These are phyloP conservation scores for Urechis unicinctus DNA, from an alignment of 2,888 invertebrate genomes.

Conservation along the genomic window DNA sequence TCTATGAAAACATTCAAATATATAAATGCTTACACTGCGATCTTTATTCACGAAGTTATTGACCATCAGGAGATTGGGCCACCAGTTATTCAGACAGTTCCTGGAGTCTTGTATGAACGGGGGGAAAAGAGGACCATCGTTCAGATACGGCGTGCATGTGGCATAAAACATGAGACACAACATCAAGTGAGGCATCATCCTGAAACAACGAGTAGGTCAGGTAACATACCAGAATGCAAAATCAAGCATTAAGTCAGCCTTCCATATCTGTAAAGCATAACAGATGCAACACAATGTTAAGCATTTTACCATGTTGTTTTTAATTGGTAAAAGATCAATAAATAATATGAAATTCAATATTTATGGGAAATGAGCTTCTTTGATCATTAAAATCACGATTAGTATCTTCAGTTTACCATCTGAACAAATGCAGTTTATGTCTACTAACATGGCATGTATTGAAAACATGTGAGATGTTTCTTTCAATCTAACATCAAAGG, in stretches of 20 bases:
- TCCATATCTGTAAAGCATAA: too few species aligned
- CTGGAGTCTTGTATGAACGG: constrained; percentile 25
- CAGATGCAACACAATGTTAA: too few species aligned
- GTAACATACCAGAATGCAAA: background rate
- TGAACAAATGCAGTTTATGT: too few species aligned
- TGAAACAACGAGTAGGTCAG: constrained; percentile 20
- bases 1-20: background rate
- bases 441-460: too few species aligned
- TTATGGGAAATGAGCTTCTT: too few species aligned
- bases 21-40: constrained; percentile 18
- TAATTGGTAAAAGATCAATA: too few species aligned
- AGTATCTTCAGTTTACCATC: too few species aligned
- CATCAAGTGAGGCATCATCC: constrained; percentile 47
- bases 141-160: constrained; percentile 38
- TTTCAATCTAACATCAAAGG: too few species aligned
- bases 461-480: too few species aligned
- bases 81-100: constrained; percentile 35
- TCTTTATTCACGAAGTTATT: constrained; percentile 34
- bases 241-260: background rate
- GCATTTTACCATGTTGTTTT: too few species aligned
- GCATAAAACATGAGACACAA: constrained; percentile 36
- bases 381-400: too few species aligned
- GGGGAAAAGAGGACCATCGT: constrained; percentile 36
- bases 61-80: constrained; percentile 39
- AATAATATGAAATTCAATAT: too few species aligned